Evolutionary conservation across 2,113 vertebrate genomes (phyloP), one percentile per base, ranked within the genome.

Genomic region (Chaenogobius annularis): DNA sequence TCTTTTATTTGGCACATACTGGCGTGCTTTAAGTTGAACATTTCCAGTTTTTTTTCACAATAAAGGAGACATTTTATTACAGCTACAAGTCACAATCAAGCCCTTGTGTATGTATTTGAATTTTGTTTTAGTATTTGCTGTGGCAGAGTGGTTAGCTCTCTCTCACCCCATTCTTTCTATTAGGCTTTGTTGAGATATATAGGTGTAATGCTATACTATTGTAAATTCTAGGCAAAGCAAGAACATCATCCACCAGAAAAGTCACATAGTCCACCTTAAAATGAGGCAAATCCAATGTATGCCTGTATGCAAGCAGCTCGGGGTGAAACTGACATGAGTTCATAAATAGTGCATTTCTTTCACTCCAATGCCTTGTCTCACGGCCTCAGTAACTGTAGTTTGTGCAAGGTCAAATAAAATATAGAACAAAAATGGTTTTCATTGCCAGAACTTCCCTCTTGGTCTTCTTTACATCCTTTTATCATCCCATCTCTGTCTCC

Each of bases 401-500:
- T 35, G 26, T 59, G 56, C 58, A 35, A 35, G 58, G 58, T 69
- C 17, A 73, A 12, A 12, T 66, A 50, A 71, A 17, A 48, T 40
- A 44, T 47, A 67, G 58, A 44, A 77, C 75, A 77, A 52, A 43
- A 69, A 76, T 65, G 47, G 48, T 67, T 40, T 37, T 10, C 46
- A 19, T 48, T 68, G 55, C 17, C 10, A 35, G 31, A 58, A 17
- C 40, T 11, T 22, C 61, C 66, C 50, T 58, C 11, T 72, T 64
- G 35, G n/a, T 74, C 15, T 10, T 65, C 66, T 22, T 65, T 43
- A 54, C 59, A 65, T 48, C 54, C 23, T 46, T 66, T 84, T 58
- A 70, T 64, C 44, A 75, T 76, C 65, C 52, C 56, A 20, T 71
- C 43, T 48, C 43, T 65, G 44, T 75, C 62, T 69, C 73, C n/a